These are phyloP conservation scores for Portevinia maculata DNA, from an alignment of 2,888 invertebrate species.

Conservation along the genomic window DNA sequence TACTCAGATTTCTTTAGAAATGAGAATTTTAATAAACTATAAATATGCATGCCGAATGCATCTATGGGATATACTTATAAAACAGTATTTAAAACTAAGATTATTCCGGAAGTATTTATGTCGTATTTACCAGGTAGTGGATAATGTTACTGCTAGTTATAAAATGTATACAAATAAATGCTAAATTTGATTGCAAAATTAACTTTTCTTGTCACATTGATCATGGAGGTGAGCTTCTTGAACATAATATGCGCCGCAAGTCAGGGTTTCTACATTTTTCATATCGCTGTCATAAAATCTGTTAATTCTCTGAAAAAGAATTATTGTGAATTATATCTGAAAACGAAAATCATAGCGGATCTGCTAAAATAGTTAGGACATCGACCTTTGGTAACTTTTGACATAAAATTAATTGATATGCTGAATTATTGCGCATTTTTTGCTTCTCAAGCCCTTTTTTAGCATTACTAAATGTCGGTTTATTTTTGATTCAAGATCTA, in stretches of 20 bases:
- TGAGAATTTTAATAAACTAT: conserved; percentile 17
- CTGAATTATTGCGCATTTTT: no score
- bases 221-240: conserved; percentile 12
- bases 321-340: not conserved
- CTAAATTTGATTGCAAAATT: conserved; percentile 7
- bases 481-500: no score
- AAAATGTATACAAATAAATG: conserved; percentile 3
- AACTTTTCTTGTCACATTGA: conserved; percentile 14
- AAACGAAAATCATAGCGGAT: no score
- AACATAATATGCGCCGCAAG: not conserved
- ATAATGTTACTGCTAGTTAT: conserved; percentile 34
- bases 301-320: no score
- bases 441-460: no score
- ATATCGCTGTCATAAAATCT: no score
- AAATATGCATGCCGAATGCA: conserved; percentile 38
- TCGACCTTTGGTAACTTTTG: no score
- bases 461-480: no score
- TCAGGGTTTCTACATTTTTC: no score
- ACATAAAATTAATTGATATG: no score
- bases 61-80: conserved; percentile 30
- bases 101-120: conserved; percentile 13
- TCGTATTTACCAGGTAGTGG: conserved; percentile 21
- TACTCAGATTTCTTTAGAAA: not conserved
- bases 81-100: conserved; percentile 22
- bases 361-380: not conserved